Conservation (phyloP, 37 sponge, comb jelly and placozoan genomes). For the Haliclona indistincta region DNA sequence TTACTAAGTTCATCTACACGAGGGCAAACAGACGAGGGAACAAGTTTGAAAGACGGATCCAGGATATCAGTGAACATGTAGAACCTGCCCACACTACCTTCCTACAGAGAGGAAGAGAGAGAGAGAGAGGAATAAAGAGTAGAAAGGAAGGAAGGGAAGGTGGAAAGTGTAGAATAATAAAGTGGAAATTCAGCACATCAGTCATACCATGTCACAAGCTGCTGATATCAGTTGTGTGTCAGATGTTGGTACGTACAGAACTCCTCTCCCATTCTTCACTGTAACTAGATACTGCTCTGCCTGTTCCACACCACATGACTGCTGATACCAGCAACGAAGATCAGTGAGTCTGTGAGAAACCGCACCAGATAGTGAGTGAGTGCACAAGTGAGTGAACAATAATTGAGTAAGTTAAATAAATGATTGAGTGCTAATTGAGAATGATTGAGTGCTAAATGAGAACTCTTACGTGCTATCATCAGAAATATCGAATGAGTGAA, state of each 20-base stretch:
- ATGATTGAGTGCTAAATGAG: too few species aligned
- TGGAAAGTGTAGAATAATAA: background rate
- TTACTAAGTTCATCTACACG: too few species aligned
- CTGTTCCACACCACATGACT: too few species aligned
- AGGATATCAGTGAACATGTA: conserved; percentile 25
- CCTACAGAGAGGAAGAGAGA: conserved; percentile 12
- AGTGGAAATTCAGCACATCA: background rate
- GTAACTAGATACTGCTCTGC: too few species aligned
- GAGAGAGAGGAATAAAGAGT: conserved; percentile 11
- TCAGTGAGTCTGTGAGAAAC: background rate
- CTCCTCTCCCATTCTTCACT: too few species aligned
- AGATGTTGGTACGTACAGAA: too few species aligned
- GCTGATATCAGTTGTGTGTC: too few species aligned
- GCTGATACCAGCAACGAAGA: too few species aligned
- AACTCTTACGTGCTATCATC: conserved; percentile 21
- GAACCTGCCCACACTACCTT: conserved; percentile 7
- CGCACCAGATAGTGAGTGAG: background rate
- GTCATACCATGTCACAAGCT: too few species aligned
- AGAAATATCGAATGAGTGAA: conserved; percentile 6
- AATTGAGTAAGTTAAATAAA: background rate
- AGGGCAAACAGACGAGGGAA: too few species aligned
- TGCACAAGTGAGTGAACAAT: too few species aligned
- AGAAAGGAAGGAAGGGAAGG: background rate
- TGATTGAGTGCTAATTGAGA: background rate
- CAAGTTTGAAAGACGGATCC: conserved; percentile 40